phyloP scores from a whole-genome alignment of 2,797 vertebrate species.

The Thalassophryne amazonica region DNA sequence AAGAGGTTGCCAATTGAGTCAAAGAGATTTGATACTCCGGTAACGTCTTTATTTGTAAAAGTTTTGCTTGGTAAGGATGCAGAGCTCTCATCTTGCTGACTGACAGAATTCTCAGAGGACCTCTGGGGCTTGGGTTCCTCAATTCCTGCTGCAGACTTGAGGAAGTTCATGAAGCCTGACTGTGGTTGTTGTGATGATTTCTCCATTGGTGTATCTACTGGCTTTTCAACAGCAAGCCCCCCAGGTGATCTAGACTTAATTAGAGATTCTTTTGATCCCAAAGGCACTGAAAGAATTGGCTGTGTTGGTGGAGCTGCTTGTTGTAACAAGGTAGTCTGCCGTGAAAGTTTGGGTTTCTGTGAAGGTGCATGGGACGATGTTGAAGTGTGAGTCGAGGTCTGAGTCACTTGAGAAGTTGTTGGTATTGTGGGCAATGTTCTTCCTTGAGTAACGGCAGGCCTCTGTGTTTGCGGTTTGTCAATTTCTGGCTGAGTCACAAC shows the following conservation, averaged over 20 bases:
- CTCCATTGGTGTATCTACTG: slow-evolving; percentile 45
- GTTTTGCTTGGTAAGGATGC: slow-evolving; percentile 37
- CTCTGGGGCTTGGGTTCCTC: slow-evolving; percentile 65
- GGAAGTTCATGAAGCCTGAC: slow-evolving; percentile 82
- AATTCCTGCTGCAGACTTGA: slow-evolving; percentile 82
- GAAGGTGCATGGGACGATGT: slow-evolving; percentile 27
- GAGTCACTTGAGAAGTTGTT: slow-evolving; percentile 32
- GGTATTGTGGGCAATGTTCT: slow-evolving; percentile 66
- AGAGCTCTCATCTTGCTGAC: slow-evolving; percentile 43
- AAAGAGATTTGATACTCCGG: slow-evolving; percentile 82
- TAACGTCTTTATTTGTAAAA: slow-evolving; percentile 71
- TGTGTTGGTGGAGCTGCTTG: slow-evolving; percentile 49
- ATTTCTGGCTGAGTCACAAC: slow-evolving; percentile 36
- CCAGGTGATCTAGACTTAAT: slow-evolving; percentile 40
- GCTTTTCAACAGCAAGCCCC: slow-evolving; percentile 47
- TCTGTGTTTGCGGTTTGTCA: slow-evolving; percentile 37
- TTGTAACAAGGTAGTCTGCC: slow-evolving; percentile 69
- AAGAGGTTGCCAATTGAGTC: slow-evolving; percentile 87
- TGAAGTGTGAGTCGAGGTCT: slow-evolving; percentile 37
- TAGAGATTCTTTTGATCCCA: slow-evolving; percentile 72
- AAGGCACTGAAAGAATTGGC: slow-evolving; percentile 55
- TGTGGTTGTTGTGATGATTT: slow-evolving; percentile 74
- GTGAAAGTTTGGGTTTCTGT: slow-evolving; percentile 73
- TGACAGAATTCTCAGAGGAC: slow-evolving; percentile 25
- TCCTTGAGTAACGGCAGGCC: slow-evolving; percentile 22